phyloP scores from a whole-genome alignment of 1,140 invertebrate genomes.

The Pseudobourletiella spinata region DNA sequence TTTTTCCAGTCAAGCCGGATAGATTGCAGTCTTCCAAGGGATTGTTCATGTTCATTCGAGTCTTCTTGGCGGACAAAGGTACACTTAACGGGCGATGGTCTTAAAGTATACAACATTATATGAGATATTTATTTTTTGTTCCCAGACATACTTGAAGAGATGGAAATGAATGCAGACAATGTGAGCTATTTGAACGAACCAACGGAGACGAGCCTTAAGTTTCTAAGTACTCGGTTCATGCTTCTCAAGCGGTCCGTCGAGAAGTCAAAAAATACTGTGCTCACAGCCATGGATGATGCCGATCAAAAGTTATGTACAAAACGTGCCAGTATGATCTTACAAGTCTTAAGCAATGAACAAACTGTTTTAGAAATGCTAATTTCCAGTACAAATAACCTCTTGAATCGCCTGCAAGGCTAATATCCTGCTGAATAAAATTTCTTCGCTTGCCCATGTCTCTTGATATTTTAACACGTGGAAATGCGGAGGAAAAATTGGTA shows the following conservation, averaged over 20 bases:
- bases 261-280: conserved; percentile 7
- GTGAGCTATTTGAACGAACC: conserved; percentile 17
- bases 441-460: background rate
- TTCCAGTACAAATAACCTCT: conserved; percentile 9
- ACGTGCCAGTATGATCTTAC: conserved; percentile 20
- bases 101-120: too few species aligned
- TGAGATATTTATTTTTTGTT: conserved; percentile 1
- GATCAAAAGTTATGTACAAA: background rate
- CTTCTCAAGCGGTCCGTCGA: conserved; percentile 21
- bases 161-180: conserved; percentile 19
- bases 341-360: conserved; percentile 31
- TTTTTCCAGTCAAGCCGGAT: conserved; percentile 30
- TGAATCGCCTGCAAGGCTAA: conserved; percentile 3
- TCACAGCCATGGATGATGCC: background rate
- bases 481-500: background rate
- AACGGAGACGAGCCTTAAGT: conserved; percentile 19
- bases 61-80: conserved; percentile 35
- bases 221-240: conserved; percentile 25
- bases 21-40: conserved; percentile 10
- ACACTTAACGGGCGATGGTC: too few species aligned
- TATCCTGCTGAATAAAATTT: background rate
- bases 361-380: conserved; percentile 28
- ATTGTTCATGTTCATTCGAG: conserved; percentile 26
- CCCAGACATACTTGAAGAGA: conserved; percentile 16
- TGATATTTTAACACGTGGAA: background rate